Evolutionary conservation across 2,113 vertebrate species (phyloP).

Genomic region (Ctenodactylus gundi): DNA sequence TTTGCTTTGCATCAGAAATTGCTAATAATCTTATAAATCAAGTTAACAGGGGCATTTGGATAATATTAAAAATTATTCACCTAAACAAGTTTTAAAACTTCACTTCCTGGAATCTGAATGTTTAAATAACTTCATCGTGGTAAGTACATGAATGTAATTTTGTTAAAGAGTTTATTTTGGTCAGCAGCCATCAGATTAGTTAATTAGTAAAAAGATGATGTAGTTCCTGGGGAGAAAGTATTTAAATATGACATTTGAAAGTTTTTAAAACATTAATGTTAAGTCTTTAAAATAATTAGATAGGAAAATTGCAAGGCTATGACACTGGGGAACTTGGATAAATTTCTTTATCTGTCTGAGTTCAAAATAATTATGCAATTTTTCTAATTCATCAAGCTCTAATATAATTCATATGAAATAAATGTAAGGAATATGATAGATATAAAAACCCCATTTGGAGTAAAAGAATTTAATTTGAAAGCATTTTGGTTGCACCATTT

Average conservation of each 20-base stretch:
- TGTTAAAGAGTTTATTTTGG: slow-evolving; percentile 65
- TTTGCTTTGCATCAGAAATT: slow-evolving; percentile 44
- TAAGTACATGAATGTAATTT: slow-evolving; percentile 60
- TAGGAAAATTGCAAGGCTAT: slow-evolving; percentile 8
- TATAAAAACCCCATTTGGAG: neutral
- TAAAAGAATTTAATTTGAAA: neutral
- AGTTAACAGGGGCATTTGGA: slow-evolving; percentile 30
- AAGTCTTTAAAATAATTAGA: slow-evolving; percentile 67
- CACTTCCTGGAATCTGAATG: slow-evolving; percentile 54
- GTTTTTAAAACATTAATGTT: slow-evolving; percentile 41
- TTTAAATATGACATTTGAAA: slow-evolving; percentile 21
- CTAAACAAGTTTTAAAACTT: slow-evolving; percentile 63
- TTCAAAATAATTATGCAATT: slow-evolving; percentile 43
- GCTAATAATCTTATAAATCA: neutral
- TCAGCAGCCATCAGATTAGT: slow-evolving; percentile 48
- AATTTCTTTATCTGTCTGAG: neutral
- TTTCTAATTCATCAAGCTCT: neutral
- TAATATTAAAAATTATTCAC: slow-evolving; percentile 60
- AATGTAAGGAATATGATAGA: slow-evolving; percentile 11
- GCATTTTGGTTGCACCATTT: neutral
- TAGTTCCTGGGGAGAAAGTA: neutral
- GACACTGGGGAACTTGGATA: neutral
- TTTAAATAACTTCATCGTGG: slow-evolving; percentile 53
- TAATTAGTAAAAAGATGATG: slow-evolving; percentile 57
- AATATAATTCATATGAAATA: slow-evolving; percentile 36